Base-by-base conservation (phyloP, 1,140 invertebrate species). In the Lasioglossum albipes region DNA sequence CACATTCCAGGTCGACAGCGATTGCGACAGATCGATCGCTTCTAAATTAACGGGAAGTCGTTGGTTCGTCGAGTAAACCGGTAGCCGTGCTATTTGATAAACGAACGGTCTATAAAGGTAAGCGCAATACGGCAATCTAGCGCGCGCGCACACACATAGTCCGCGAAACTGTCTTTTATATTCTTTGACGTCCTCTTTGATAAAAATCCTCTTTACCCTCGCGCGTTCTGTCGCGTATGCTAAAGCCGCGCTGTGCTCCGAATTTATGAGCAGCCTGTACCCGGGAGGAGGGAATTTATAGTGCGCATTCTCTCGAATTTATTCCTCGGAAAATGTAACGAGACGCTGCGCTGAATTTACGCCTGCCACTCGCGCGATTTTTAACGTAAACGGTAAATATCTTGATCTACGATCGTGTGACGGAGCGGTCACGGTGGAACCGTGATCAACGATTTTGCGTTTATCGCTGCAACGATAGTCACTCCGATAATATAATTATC, bases 281-380 rank as follows among this genome's bases (percentile, higher is more conserved):
- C 65, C 75, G 52, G 52, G 20, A 54, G 59, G 22, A 72, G 45
- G 57, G 69, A 82, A 82, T 82, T 82, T 82, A 82, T 82, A 82
- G 76, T 54, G 36, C 45, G 76, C 81, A 68, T 82, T 79, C 81
- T 54, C 62, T 67, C 76, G 76, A 82, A 79, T 82, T 79, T 82
- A 82, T 82, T 68, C 70, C 54, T 74, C 41, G 81, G 81, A 82
- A 82, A 82, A 82, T 82, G 70, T 82, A 82, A 79, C 76, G 81
- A 79, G 75, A 65, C 81, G 62, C 67, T 42, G 7, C 54, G 49
- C 13, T 73, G 65, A 68, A 82, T 82, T 79, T 79, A 82, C 73
- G 71, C 75, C 59, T 59, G n/a, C 65, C 65, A 18, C 54, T 12
- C 41, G 10, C 36, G 59, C 79, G 31, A 69, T 81, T 70, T 76